Conservation (phyloP, 1,140 invertebrate species). For the Gyrodactylus salaris region DNA sequence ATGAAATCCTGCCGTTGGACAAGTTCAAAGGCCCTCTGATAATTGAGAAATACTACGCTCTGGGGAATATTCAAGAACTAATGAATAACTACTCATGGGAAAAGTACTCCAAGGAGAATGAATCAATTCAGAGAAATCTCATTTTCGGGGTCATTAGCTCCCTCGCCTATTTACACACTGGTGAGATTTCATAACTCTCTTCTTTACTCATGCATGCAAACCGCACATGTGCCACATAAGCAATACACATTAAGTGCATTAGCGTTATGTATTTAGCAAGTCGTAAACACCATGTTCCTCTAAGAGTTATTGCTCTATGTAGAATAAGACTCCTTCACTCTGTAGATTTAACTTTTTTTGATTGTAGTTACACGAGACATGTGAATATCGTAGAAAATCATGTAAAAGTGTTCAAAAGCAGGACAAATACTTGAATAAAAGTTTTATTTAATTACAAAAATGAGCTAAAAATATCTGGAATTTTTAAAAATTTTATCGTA, state of each 20-base stretch:
- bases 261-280: too few relatives aligned
- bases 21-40: not conserved
- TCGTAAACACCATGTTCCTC: not conserved
- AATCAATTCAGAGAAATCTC: not conserved
- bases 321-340: not conserved
- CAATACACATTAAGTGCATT: not conserved
- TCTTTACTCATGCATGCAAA: not conserved
- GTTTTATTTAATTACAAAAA: too few relatives aligned
- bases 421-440: too few relatives aligned
- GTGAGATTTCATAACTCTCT: too few relatives aligned
- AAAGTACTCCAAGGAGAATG: not conserved
- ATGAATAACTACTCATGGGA: not conserved
- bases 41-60: not conserved
- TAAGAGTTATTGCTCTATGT: not conserved
- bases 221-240: not conserved
- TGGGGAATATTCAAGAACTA: not conserved
- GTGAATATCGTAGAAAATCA: too few relatives aligned
- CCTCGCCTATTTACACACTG: not conserved
- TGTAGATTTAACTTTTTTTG: not conserved
- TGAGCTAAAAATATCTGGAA: too few relatives aligned
- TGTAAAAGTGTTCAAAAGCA: too few relatives aligned
- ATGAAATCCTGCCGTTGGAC: too few relatives aligned
- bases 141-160: not conserved
- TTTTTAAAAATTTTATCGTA: too few relatives aligned
- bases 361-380: too few relatives aligned